A percentile compares a stretch with the other conserved stretches of the same genome.
phyloP scores from a whole-genome alignment of 2,113 vertebrate genomes.

The Typhlomys cinereus region DNA sequence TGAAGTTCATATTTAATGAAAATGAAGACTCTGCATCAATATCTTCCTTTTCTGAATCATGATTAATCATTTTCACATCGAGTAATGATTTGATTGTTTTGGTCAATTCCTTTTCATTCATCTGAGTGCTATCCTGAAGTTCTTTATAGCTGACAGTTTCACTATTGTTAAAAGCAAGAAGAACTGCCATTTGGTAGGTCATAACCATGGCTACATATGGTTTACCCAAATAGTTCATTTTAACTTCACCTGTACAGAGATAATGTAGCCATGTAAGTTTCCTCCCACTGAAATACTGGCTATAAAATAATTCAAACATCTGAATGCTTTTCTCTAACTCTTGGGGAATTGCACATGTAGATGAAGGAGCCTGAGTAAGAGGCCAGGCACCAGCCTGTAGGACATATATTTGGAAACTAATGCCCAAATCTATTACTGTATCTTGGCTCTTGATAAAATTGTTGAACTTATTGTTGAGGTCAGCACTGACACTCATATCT shows the following conservation, averaged over 20 bases:
- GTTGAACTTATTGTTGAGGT: slow-evolving; percentile 99
- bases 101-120: slow-evolving; percentile 98
- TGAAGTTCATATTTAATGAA: slow-evolving; percentile 99
- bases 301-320: slow-evolving; percentile 99
- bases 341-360: slow-evolving; percentile 98
- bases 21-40: slow-evolving; percentile 96
- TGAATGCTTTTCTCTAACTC: slow-evolving; percentile 99
- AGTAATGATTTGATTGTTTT: slow-evolving; percentile 99
- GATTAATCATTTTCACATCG: slow-evolving; percentile 99
- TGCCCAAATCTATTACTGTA: slow-evolving; percentile 96
- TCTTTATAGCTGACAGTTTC: slow-evolving; percentile 96
- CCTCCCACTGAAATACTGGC: slow-evolving; percentile 99
- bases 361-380: slow-evolving; percentile 96
- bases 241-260: slow-evolving; percentile 99
- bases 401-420: slow-evolving; percentile 99
- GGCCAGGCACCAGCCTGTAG: slow-evolving; percentile 99
- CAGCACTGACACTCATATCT: slow-evolving; percentile 99
- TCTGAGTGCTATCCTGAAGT: slow-evolving; percentile 97
- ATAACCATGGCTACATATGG: slow-evolving; percentile 99
- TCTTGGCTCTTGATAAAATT: slow-evolving; percentile 99
- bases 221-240: slow-evolving; percentile 99
- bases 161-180: slow-evolving; percentile 98
- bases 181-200: slow-evolving; percentile 99
- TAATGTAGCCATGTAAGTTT: slow-evolving; percentile 99
- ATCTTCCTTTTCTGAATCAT: slow-evolving; percentile 97